Evolutionary conservation across 1,140 invertebrate genomes (phyloP).

Genomic region (Drosophila insularis): DNA sequence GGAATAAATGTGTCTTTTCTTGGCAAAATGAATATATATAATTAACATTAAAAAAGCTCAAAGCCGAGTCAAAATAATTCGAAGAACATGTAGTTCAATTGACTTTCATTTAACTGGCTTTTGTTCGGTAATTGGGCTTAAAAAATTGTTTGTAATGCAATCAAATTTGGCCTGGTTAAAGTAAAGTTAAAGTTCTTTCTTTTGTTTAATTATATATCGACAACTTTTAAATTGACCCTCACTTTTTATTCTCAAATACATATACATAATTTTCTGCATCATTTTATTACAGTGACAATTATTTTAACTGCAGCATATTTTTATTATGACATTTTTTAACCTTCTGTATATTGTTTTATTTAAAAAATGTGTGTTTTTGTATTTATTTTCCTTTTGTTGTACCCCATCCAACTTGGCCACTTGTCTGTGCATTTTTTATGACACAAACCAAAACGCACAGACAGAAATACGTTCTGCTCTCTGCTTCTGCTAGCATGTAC

Average conservation of each 20-base stretch:
- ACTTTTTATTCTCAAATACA: neutral
- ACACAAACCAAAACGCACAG: neutral
- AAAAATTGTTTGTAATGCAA: too few species aligned
- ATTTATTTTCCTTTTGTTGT: constrained; percentile 11
- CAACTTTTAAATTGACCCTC: constrained; percentile 31
- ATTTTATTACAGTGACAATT: constrained; percentile 80
- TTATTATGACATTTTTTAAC: constrained; percentile 75
- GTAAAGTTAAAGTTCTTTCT: neutral
- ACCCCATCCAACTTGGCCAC: constrained; percentile 28
- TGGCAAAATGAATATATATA: too few species aligned
- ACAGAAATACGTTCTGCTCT: constrained; percentile 15
- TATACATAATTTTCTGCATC: constrained; percentile 71
- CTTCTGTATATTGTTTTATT: constrained; percentile 40
- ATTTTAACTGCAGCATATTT: constrained; percentile 80
- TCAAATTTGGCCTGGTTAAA: neutral
- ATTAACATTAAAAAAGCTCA: too few species aligned
- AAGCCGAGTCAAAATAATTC: too few species aligned
- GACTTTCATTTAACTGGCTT: too few species aligned
- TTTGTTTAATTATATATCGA: neutral
- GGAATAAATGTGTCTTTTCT: too few species aligned
- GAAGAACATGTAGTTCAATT: too few species aligned
- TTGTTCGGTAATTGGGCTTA: too few species aligned
- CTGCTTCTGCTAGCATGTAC: constrained; percentile 36
- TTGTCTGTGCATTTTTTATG: constrained; percentile 46
- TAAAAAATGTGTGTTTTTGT: too few species aligned